Evolutionary conservation across 1,140 invertebrate genomes (phyloP).

Genomic region (Papilio polytes): DNA sequence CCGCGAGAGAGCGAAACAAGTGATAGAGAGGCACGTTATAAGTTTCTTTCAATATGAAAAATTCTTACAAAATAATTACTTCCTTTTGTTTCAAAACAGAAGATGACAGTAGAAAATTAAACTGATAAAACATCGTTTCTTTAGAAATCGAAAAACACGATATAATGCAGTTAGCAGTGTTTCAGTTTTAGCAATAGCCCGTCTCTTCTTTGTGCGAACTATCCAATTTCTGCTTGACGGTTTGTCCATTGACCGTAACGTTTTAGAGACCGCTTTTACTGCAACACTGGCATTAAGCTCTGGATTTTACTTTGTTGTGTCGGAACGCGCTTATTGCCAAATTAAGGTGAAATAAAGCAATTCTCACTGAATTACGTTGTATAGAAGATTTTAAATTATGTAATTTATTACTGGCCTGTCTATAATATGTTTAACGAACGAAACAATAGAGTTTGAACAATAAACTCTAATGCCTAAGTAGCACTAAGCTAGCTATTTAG

Average conservation of each 20-base stretch:
- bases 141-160: background rate
- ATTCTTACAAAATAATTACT: too few relatives aligned
- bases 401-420: too few relatives aligned
- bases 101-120: background rate
- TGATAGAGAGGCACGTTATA: too few relatives aligned
- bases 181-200: constrained; percentile 19
- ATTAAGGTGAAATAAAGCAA: constrained; percentile 11
- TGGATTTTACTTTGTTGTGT: constrained; percentile 11
- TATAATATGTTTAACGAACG: too few relatives aligned
- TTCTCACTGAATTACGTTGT: background rate
- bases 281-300: constrained; percentile 21
- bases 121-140: background rate
- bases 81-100: too few relatives aligned
- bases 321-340: constrained; percentile 1
- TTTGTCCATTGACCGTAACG: constrained; percentile 34
- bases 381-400: background rate
- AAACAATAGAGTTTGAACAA: too few relatives aligned
- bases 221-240: constrained; percentile 31
- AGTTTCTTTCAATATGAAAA: too few relatives aligned
- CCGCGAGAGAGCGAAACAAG: too few relatives aligned
- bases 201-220: constrained; percentile 15
- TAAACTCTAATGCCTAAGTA: too few relatives aligned
- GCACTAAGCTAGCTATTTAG: too few relatives aligned
- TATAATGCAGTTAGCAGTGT: background rate
- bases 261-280: constrained; percentile 33